Evolutionary conservation across 92 coral and sea anemone species (phyloP), one percentile per base, ranked within the genome.

Genomic region (Virgularia gustaviana): DNA sequence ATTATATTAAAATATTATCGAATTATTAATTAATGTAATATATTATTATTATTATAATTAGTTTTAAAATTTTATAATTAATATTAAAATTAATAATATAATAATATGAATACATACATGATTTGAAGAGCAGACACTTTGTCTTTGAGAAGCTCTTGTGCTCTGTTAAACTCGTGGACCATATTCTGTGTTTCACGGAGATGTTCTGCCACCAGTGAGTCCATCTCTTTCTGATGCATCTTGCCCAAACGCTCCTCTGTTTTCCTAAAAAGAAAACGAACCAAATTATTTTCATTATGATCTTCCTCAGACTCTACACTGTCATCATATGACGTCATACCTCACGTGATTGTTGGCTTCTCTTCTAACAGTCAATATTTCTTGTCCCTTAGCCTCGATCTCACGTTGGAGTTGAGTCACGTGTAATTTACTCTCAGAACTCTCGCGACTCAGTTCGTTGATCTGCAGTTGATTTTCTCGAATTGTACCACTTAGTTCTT

Each of bases 101-200:
- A n/a, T n/a, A n/a, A n/a, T n/a, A n/a, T n/a, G n/a, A n/a, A 34
- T 47, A 85, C 96, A 72, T 76, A 91, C 97, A 91, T 91, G 63
- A 91, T 62, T 39, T 91, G 97, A 13, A 91, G 82, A 23, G 97
- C 97, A 35, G 97, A 91, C 23, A 89, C 87, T 85, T 91, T 91
- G 75, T 90, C 95, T 58, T 81, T 83, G 32, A 89, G 87, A 29
- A 91, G 80, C 41, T 91, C 97, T 59, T 88, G 90, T 39, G 97
- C 88, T 78, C 97, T 79, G 73, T 86, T 91, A 37, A 91, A 91
- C 82, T 91, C 95, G 37, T 79, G 75, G 10, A 91, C 82, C 80
- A 91, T 63, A 16, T 71, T 78, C 70, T 91, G 91, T 5, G 97
- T 91, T 75, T 91, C 97, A 0, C 86, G 73, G 29, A 91, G 75